Percentiles rank a stretch among this genome's conserved stretches.
Evolutionary conservation across 1,140 invertebrate species (phyloP).

Genomic region (Triops cancriformis): DNA sequence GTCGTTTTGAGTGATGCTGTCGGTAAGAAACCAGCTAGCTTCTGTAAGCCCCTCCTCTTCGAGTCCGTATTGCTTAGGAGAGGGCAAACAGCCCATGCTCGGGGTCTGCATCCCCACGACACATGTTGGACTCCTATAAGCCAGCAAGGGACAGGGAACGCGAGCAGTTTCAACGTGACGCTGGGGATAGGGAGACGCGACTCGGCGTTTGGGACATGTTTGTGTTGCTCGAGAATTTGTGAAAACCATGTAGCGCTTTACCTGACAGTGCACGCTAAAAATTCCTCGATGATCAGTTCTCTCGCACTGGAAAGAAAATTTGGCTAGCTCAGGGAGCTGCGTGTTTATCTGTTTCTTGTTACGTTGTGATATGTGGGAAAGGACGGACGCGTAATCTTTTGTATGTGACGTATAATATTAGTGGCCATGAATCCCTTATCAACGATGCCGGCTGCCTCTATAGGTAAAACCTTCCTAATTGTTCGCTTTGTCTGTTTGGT

Average conservation of each 20-base stretch:
- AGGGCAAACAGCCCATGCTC: neutral
- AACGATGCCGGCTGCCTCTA: neutral
- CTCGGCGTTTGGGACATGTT: neutral
- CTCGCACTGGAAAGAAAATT: no score
- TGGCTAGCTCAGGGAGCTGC: neutral
- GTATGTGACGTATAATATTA: neutral
- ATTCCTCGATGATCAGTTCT: no score
- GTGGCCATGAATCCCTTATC: neutral
- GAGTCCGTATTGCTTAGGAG: neutral
- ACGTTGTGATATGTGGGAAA: neutral
- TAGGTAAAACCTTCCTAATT: constrained; percentile 15
- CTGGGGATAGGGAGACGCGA: neutral
- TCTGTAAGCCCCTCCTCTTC: neutral
- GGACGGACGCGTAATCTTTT: neutral
- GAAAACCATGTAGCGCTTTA: neutral
- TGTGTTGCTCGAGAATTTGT: neutral
- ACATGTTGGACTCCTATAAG: neutral
- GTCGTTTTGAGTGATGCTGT: neutral
- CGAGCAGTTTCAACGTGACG: constrained; percentile 1
- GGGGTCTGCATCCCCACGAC: neutral
- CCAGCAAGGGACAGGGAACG: neutral
- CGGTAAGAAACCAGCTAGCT: neutral
- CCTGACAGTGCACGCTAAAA: no score
- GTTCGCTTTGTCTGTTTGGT: neutral
- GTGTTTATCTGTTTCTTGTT: neutral